Evolutionary conservation across 2,888 invertebrate genomes (phyloP).

Genomic region (Macaria notata): DNA sequence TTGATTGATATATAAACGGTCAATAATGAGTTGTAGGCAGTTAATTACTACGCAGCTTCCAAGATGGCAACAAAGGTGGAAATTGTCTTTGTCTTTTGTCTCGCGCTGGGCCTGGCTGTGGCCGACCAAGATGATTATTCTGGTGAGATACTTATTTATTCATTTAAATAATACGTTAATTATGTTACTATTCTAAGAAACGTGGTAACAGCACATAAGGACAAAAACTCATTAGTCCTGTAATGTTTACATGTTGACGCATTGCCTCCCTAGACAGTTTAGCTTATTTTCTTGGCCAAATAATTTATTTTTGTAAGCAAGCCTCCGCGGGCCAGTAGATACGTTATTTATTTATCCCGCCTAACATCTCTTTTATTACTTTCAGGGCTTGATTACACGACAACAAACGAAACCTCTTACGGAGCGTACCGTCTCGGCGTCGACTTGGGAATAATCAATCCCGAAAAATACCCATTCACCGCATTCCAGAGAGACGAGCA

Average conservation of each 20-base stretch:
- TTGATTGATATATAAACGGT: slow-evolving; percentile 6
- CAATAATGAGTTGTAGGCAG: background rate
- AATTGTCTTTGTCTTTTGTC: background rate
- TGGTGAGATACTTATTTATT: background rate
- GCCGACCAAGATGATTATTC: slow-evolving; percentile 1
- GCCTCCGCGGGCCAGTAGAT: too few species aligned
- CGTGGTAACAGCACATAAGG: too few species aligned
- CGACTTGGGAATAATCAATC: slow-evolving; percentile 61
- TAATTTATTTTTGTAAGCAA: too few species aligned
- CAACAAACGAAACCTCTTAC: slow-evolving; percentile 42
- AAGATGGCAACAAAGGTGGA: slow-evolving; percentile 3
- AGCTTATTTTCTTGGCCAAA: too few species aligned
- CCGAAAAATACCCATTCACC: slow-evolving; percentile 56
- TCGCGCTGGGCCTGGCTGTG: background rate
- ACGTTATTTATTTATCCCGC: too few species aligned
- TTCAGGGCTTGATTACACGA: slow-evolving; percentile 40
- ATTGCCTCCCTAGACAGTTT: too few species aligned
- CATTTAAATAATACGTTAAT: too few species aligned
- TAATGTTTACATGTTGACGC: too few species aligned
- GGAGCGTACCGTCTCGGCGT: slow-evolving; percentile 49
- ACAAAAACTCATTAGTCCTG: too few species aligned
- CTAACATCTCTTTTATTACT: slow-evolving; percentile 2
- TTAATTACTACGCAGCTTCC: background rate
- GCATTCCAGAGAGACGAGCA: slow-evolving; percentile 54
- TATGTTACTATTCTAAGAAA: too few species aligned